Conservation (phyloP, 2,113 vertebrate genomes). For the Copsychus sechellarum region DNA sequence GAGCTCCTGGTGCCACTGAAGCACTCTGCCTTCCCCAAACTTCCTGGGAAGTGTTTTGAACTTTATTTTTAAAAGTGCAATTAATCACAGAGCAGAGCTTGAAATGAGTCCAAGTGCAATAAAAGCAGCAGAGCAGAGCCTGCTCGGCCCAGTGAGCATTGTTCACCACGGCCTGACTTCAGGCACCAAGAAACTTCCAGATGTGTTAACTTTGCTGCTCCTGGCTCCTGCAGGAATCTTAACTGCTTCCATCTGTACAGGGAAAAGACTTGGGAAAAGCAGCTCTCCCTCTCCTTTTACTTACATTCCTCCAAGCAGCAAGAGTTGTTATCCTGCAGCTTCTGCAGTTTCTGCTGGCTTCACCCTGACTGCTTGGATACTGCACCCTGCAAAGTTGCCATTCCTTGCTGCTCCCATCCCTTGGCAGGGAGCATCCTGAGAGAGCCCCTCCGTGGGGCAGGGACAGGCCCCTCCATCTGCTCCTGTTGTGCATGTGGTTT, state of each 20-base stretch:
- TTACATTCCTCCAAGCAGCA: not conserved
- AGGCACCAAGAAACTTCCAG: slow-evolving; percentile 67
- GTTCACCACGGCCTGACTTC: slow-evolving; percentile 40
- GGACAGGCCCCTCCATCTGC: slow-evolving; percentile 33
- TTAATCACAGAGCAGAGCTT: slow-evolving; percentile 54
- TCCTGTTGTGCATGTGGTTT: slow-evolving; percentile 34
- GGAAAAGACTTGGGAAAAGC: not conserved
- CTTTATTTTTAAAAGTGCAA: slow-evolving; percentile 53
- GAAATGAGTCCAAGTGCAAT: slow-evolving; percentile 62
- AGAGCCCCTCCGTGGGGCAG: accelerated
- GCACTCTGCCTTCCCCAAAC: not conserved
- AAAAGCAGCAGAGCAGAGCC: slow-evolving; percentile 44
- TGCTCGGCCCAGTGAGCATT: slow-evolving; percentile 24
- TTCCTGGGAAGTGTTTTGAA: slow-evolving; percentile 65
- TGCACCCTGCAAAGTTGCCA: not conserved
- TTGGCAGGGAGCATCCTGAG: not conserved
- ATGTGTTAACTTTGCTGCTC: slow-evolving; percentile 63
- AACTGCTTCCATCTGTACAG: slow-evolving; percentile 63
- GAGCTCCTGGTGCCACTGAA: slow-evolving; percentile 8
- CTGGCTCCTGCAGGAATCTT: slow-evolving; percentile 68
- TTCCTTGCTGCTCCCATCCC: not conserved
- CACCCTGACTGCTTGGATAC: not conserved
- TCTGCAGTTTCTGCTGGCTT: not conserved
- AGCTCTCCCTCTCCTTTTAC: not conserved
- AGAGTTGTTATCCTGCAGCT: not conserved